These are phyloP conservation scores for Gryllus longicercus DNA, from an alignment of 2,888 invertebrate genomes.

Conservation along the genomic window DNA sequence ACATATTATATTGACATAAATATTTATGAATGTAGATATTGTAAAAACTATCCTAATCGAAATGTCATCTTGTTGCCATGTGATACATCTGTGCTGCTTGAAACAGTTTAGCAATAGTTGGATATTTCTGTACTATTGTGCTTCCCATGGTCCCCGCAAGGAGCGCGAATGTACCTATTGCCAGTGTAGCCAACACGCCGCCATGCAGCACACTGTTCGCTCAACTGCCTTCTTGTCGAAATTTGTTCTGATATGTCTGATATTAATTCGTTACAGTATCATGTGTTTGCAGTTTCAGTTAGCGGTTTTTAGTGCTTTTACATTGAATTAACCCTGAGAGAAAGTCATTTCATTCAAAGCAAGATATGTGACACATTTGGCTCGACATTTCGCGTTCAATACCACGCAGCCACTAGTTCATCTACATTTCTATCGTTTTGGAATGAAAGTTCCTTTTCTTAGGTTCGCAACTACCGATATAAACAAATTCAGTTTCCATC, in stretches of 20 bases:
- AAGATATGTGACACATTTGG: conserved; percentile 21
- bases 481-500: background rate
- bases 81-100: conserved; percentile 1
- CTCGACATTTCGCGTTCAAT: conserved; percentile 21
- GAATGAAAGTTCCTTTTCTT: background rate
- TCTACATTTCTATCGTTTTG: background rate
- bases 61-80: conserved; percentile 5
- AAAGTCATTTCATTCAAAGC: background rate
- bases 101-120: conserved; percentile 17
- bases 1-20: no score
- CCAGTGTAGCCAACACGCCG: conserved; percentile 1
- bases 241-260: background rate
- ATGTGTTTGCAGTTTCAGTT: background rate
- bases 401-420: conserved; percentile 1
- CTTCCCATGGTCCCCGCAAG: background rate
- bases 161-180: background rate
- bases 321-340: background rate
- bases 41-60: background rate
- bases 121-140: conserved; percentile 11
- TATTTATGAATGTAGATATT: background rate
- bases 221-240: conserved; percentile 8
- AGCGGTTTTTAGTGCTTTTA: background rate
- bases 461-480: background rate
- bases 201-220: conserved; percentile 9
- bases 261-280: conserved; percentile 3